Percentiles rank a stretch among this genome's conserved stretches.
Evolutionary conservation across 2,797 vertebrate genomes (phyloP).

Genomic region (Menidia menidia): DNA sequence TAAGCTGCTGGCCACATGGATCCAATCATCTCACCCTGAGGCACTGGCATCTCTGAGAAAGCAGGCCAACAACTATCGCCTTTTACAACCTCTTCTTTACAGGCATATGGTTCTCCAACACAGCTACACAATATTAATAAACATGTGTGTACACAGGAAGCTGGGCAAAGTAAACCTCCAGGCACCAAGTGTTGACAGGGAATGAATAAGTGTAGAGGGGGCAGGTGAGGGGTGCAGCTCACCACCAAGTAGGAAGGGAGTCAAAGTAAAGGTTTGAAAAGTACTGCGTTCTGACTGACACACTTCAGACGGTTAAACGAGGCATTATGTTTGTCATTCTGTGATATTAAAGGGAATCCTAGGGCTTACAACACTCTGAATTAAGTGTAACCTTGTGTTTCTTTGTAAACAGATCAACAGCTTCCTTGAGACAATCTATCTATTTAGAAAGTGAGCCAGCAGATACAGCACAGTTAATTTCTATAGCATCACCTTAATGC

Average conservation of each 20-base stretch:
- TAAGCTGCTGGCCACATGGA: constrained; percentile 69
- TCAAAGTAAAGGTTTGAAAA: constrained; percentile 36
- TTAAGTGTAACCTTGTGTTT: constrained; percentile 6
- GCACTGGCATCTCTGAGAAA: constrained; percentile 74
- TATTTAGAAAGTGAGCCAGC: constrained; percentile 7
- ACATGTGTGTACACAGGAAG: constrained; percentile 70
- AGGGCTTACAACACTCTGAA: constrained; percentile 5
- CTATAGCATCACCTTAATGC: not conserved
- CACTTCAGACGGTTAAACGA: constrained; percentile 30
- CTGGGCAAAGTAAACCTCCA: constrained; percentile 42
- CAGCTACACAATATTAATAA: constrained; percentile 70
- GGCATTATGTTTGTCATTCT: constrained; percentile 25
- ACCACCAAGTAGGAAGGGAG: constrained; percentile 35
- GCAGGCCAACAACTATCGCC: constrained; percentile 70
- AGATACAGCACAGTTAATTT: not conserved
- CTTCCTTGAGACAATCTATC: not conserved
- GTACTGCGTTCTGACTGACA: constrained; percentile 19
- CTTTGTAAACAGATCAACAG: not conserved
- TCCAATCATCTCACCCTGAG: constrained; percentile 80
- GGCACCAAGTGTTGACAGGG: constrained; percentile 59
- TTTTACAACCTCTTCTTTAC: constrained; percentile 70
- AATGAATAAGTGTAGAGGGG: constrained; percentile 43
- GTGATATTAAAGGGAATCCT: constrained; percentile 4
- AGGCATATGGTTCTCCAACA: constrained; percentile 56
- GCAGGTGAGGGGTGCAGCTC: constrained; percentile 60